Conservation (phyloP, 2,888 invertebrate species). For the Drosophila pseudotakahashii region DNA sequence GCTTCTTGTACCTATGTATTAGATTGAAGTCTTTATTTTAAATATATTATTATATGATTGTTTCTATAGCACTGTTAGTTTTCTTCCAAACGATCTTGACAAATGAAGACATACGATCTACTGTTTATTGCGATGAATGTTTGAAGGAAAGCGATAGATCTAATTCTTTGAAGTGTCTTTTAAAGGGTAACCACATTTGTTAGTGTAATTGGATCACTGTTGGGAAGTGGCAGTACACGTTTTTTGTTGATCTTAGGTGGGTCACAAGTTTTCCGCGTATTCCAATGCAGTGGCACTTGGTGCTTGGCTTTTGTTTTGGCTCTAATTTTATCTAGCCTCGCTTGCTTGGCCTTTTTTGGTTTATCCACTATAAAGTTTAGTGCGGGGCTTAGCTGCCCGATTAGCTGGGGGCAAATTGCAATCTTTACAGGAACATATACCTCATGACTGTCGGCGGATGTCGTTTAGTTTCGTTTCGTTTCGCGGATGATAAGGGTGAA, state of each 20-base stretch:
- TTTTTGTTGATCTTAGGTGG: not conserved
- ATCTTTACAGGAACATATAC: conserved; percentile 9
- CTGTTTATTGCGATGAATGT: too few species aligned
- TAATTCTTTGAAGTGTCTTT: too few species aligned
- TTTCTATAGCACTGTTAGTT: too few species aligned
- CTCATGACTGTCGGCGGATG: conserved; percentile 15
- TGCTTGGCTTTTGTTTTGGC: not conserved
- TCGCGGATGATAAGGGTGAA: conserved; percentile 11
- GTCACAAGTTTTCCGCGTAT: not conserved
- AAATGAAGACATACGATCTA: too few species aligned
- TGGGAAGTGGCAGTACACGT: not conserved
- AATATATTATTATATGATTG: too few species aligned
- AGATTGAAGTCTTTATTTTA: too few species aligned
- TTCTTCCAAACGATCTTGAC: too few species aligned
- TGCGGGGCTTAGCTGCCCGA: conserved; percentile 15
- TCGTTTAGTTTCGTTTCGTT: not conserved
- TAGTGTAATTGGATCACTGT: not conserved
- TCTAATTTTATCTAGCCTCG: not conserved
- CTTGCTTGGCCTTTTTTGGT: not conserved
- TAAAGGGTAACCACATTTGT: conserved; percentile 4
- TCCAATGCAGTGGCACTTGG: conserved; percentile 6
- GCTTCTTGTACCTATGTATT: too few species aligned
- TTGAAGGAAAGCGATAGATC: too few species aligned
- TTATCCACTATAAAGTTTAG: conserved; percentile 21
- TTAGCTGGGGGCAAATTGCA: conserved; percentile 4